Base-by-base conservation (phyloP, 2,888 invertebrate species). In the Tetragonula carbonaria region DNA sequence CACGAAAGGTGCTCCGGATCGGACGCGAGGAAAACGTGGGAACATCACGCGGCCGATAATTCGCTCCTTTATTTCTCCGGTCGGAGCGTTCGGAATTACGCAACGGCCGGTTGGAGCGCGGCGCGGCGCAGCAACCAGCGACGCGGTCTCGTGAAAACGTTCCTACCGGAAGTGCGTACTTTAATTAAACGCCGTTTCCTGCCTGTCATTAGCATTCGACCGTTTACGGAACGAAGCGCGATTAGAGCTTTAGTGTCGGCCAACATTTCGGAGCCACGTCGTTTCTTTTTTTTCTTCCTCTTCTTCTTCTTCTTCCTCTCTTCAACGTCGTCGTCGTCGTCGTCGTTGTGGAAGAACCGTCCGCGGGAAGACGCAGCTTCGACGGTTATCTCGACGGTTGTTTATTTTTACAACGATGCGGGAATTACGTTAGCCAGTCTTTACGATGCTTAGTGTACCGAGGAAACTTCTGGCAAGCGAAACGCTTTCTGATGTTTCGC, bases 131-230 rank as follows among this genome's bases (percentile, higher is more conserved):
- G 23, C 28, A 55, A 66, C 51, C 74, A 78, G 77, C 77, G 82
- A 86, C 87, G 82, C 82, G 80, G 85, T 81, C 86, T 84, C 86
- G 89, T 89, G 90, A 90, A 88, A 90, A 90, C 90, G 90, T 90
- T 87, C 86, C 90, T 90, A 85, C 90, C 91, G 90, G 90, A 90
- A 90, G 86, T 89, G 91, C 91, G 90, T 91, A 91, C 87, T 91
- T 91, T 91, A 91, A 91, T 91, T 91, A 91, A 91, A 91, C 88
- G 90, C 68, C 81, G 86, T 87, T 90, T 91, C 90, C 89, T 91
- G 91, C 78, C 89, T 84, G 90, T 89, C 90, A 86, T 89, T 89
- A 90, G 85, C 86, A 33, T 33, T 87, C 86, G 89, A 67, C 67
- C 88, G 87, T 86, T 87, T 85, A 85, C 89, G 78, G 83, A 81